A percentile compares a stretch with the other conserved stretches of the same genome.
Evolutionary conservation across 2,113 vertebrate genomes (phyloP).

Genomic region (Hystrix cristata): DNA sequence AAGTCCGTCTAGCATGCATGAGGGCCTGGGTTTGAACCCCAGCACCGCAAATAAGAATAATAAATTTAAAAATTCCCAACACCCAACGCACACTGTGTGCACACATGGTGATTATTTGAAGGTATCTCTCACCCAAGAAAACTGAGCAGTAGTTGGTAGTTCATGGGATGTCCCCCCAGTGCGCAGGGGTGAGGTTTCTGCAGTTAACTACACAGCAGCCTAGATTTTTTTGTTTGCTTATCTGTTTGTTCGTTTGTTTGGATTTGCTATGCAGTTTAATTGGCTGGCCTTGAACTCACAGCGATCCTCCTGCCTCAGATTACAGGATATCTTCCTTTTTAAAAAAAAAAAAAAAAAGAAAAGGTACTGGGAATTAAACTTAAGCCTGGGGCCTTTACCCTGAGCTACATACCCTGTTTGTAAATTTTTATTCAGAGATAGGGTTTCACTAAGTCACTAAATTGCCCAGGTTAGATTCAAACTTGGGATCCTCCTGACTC

Average conservation of each 20-base stretch:
- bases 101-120: not conserved
- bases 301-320: not conserved
- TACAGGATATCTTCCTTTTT: not conserved
- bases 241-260: not conserved
- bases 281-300: not conserved
- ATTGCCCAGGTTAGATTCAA: not conserved
- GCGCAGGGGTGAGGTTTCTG: not conserved
- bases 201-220: not conserved
- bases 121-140: not conserved
- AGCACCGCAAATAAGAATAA: not conserved
- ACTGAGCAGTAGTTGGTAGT: not conserved
- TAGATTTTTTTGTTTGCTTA: not conserved
- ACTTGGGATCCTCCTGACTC: not conserved
- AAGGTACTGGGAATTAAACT: not conserved
- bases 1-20: no score
- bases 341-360: not conserved
- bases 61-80: constrained; percentile 3
- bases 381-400: not conserved
- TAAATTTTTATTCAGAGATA: not conserved
- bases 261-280: not conserved
- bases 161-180: not conserved
- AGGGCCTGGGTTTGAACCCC: not conserved
- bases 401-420: not conserved
- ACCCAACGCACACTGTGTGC: not conserved
- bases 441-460: not conserved